phyloP scores from a whole-genome alignment of 2,888 invertebrate species.

The Polylopha cassiicola region DNA sequence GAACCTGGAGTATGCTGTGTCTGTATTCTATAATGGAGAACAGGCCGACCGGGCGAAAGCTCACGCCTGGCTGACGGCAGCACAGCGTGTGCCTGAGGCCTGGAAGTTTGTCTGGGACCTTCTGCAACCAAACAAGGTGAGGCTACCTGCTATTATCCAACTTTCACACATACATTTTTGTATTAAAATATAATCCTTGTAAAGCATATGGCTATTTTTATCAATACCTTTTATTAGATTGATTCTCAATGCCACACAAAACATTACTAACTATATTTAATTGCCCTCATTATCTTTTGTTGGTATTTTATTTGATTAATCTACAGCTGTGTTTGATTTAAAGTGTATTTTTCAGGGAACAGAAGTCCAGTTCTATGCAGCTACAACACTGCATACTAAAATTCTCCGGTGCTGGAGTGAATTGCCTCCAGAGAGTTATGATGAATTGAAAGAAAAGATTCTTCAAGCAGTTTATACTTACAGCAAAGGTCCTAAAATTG shows the following conservation, averaged over 20 bases:
- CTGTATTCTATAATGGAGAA: constrained; percentile 80
- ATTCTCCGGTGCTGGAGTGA: constrained; percentile 92
- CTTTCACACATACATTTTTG: neutral
- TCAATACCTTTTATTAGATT: constrained; percentile 1
- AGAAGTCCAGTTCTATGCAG: constrained; percentile 96
- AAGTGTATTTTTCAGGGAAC: constrained; percentile 78
- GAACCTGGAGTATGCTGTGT: constrained; percentile 82
- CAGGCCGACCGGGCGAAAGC: constrained; percentile 83
- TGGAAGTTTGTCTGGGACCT: constrained; percentile 97
- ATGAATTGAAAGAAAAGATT: constrained; percentile 85
- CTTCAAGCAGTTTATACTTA: constrained; percentile 86
- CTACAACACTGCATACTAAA: constrained; percentile 92
- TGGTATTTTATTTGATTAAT: constrained; percentile 18
- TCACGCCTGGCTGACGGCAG: constrained; percentile 90
- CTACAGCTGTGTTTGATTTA: constrained; percentile 15
- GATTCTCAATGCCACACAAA: neutral
- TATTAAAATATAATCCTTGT: neutral
- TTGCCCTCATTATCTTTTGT: constrained; percentile 10
- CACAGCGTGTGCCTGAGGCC: constrained; percentile 90
- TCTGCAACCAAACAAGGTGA: constrained; percentile 87
- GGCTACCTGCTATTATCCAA: neutral
- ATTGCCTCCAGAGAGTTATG: constrained; percentile 87
- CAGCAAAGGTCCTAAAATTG: constrained; percentile 89
- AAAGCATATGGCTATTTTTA: constrained; percentile 1
- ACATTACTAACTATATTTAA: constrained; percentile 13